These are phyloP conservation scores for Neogobius melanostomus DNA, from an alignment of 2,113 vertebrate genomes.

Conservation along the genomic window DNA sequence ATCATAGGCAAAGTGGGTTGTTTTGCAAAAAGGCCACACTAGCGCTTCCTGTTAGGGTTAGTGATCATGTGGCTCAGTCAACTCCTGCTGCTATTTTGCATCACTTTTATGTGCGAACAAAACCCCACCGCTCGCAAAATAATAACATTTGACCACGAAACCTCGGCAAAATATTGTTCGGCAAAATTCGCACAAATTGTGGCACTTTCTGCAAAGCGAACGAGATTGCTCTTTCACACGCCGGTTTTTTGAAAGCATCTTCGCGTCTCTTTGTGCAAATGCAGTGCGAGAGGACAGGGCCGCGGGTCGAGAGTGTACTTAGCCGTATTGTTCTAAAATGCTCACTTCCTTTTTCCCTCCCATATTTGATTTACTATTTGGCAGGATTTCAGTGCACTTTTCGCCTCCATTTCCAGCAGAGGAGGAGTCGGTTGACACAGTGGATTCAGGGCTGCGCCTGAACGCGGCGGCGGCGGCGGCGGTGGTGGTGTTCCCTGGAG, in stretches of 20 bases:
- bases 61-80: too few relatives aligned
- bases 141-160: neutral
- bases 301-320: slow-evolving; percentile 63
- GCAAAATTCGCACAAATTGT: neutral
- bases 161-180: neutral
- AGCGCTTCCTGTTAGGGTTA: too few relatives aligned
- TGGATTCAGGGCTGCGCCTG: slow-evolving; percentile 63
- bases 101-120: too few relatives aligned
- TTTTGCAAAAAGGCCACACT: too few relatives aligned
- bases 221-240: neutral
- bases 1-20: too few relatives aligned
- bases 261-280: slow-evolving; percentile 9
- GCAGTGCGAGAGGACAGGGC: slow-evolving; percentile 24
- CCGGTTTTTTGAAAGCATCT: slow-evolving; percentile 13
- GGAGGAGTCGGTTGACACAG: slow-evolving; percentile 71
- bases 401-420: slow-evolving; percentile 71
- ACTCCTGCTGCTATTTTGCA: too few relatives aligned
- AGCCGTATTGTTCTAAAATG: slow-evolving; percentile 70
- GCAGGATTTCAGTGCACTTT: slow-evolving; percentile 72
- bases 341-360: slow-evolving; percentile 69
- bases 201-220: neutral
- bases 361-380: slow-evolving; percentile 78
- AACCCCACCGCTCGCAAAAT: neutral
- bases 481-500: slow-evolving; percentile 56
- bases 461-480: slow-evolving; percentile 31